Evolutionary conservation across 2,797 vertebrate species (phyloP), one percentile per base, ranked within the genome.

Genomic region (Rhabdomys pumilio): DNA sequence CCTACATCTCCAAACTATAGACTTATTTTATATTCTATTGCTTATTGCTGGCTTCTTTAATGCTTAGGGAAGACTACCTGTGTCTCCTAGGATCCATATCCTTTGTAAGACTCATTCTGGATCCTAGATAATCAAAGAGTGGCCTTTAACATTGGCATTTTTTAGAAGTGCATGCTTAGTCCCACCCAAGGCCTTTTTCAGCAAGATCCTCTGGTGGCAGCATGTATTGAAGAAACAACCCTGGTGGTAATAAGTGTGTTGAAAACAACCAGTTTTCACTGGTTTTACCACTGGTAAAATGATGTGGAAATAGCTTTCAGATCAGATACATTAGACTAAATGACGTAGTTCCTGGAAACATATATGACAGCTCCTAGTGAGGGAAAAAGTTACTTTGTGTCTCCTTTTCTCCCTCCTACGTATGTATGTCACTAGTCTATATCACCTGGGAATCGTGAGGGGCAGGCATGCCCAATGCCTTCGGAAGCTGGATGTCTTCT

Each of bases 401-500:
- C 53, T n/a, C 1, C 1, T 72, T 85, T 84, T 73, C 9, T 89
- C 17, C 11, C 73, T 13, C 34, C 0, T 34, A 0, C 86, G 1
- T 29, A 0, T 89, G 2, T 34, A 24, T 67, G 31, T 72, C 82
- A 57, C 20, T 38, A n/a, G 13, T 81, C 5, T 50, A 4, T 24
- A 20, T 76, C 11, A 3, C 1, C 3, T n/a, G 38, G 29, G 24
- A 61, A 13, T 15, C n/a, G 10, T 12, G 50, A 77, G 82, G 34
- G 67, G 8, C 17, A n/a, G 82, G 41, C 34, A 24, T 2, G 6
- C 0, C 0, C 19, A 3, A 0, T 17, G 14, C 31, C 84, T 90
- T 80, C 67, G 31, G 57, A 57, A 34, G 63, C 47, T 14, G 19
- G 7, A 0, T 31, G 13, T 22, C 29, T 3, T 81, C 44, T 89